Evolutionary conservation across 2,113 vertebrate species (phyloP).

Genomic region (Alces alces): DNA sequence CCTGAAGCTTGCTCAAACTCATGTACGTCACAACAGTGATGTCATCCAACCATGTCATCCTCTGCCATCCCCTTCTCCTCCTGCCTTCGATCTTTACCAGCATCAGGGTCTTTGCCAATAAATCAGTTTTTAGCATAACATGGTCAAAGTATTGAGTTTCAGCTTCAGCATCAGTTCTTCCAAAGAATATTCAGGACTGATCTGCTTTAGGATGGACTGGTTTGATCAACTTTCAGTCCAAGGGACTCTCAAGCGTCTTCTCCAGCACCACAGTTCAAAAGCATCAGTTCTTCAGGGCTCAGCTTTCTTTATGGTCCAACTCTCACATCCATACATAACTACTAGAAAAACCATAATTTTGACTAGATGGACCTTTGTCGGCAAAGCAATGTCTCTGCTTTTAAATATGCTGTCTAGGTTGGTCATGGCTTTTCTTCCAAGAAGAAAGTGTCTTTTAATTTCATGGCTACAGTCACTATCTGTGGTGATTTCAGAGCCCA

Average conservation of each 20-base stretch:
- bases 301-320: background rate
- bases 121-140: background rate
- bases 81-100: background rate
- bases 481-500: background rate
- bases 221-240: background rate
- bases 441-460: background rate
- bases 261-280: background rate
- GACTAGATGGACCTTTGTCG: accelerated
- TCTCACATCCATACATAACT: background rate
- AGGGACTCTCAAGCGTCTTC: background rate
- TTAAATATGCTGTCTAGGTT: background rate
- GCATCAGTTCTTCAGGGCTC: background rate
- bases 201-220: background rate
- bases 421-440: background rate
- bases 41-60: background rate
- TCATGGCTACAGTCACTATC: background rate
- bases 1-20: background rate
- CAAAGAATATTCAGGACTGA: background rate
- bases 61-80: background rate
- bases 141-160: background rate
- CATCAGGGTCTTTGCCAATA: background rate
- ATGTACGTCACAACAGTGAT: background rate
- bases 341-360: background rate
- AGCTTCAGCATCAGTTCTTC: background rate
- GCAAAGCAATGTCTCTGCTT: background rate